Percentiles rank a stretch among this genome's conserved stretches.
Evolutionary conservation across 1,140 invertebrate species (phyloP).

Genomic region (Aphis gossypii): DNA sequence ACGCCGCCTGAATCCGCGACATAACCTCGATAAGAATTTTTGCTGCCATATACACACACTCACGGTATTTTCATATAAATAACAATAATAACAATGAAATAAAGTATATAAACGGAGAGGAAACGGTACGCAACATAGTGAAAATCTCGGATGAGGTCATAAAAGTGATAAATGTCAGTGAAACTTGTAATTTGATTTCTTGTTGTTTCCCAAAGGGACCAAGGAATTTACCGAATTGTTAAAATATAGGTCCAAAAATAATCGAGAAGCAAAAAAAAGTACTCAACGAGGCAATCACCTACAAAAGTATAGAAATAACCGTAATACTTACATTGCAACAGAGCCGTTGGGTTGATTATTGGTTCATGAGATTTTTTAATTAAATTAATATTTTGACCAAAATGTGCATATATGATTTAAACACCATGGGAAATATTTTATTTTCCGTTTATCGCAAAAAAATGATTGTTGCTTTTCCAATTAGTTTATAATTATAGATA

Average conservation of each 20-base stretch:
- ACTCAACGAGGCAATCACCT: neutral
- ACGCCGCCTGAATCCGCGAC: conserved; percentile 50
- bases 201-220: neutral
- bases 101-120: conserved; percentile 37
- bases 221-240: neutral
- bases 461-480: no score
- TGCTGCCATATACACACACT: conserved; percentile 52
- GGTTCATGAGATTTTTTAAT: no score
- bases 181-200: conserved; percentile 53
- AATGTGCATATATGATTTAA: no score
- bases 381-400: no score
- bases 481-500: no score
- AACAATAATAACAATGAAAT: conserved; percentile 57
- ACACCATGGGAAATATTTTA: no score
- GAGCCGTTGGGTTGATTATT: no score
- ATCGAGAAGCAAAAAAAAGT: neutral
- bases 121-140: conserved; percentile 38
- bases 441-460: no score
- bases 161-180: conserved; percentile 51
- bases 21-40: conserved; percentile 57
- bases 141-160: conserved; percentile 38
- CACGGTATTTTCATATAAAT: conserved; percentile 50
- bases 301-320: neutral
- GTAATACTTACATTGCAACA: neutral
- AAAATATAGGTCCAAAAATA: conserved; percentile 6